Conservation (phyloP, 2,888 invertebrate genomes). For the Archips xylosteana region DNA sequence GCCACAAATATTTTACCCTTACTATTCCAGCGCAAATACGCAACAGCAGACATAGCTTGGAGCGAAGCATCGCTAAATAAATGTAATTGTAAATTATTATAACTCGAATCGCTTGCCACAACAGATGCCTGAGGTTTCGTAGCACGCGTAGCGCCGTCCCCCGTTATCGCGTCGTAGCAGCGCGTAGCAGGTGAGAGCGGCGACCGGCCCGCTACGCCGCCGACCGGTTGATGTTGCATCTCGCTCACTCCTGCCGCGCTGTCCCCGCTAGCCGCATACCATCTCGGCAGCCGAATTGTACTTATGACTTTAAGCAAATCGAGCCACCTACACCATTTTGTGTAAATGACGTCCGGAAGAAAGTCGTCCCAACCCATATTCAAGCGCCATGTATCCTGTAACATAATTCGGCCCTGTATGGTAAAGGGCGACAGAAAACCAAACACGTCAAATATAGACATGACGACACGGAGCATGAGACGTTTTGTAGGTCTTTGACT, state of each 20-base stretch:
- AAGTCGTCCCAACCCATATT: background rate
- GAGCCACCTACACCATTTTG: background rate
- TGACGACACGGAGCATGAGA: too few species aligned
- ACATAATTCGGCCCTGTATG: too few species aligned
- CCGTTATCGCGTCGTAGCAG: too few species aligned
- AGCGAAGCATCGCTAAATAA: background rate
- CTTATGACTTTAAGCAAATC: background rate
- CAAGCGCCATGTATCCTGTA: background rate
- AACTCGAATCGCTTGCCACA: background rate
- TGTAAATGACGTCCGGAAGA: background rate
- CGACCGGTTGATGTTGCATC: too few species aligned
- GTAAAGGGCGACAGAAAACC: too few species aligned
- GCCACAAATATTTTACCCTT: background rate
- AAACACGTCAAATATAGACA: too few species aligned
- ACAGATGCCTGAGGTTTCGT: background rate
- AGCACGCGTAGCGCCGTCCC: background rate
- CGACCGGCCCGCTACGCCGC: background rate
- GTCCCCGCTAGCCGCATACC: background rate
- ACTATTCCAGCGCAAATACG: background rate
- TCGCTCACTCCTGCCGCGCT: too few species aligned
- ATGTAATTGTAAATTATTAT: slow-evolving; percentile 1
- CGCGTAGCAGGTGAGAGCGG: too few species aligned
- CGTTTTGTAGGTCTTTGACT: too few species aligned
- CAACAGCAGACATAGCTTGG: background rate
- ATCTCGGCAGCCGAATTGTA: background rate